Base-by-base conservation (phyloP, 2,113 vertebrate genomes). In the Hiodon tergisus region DNA sequence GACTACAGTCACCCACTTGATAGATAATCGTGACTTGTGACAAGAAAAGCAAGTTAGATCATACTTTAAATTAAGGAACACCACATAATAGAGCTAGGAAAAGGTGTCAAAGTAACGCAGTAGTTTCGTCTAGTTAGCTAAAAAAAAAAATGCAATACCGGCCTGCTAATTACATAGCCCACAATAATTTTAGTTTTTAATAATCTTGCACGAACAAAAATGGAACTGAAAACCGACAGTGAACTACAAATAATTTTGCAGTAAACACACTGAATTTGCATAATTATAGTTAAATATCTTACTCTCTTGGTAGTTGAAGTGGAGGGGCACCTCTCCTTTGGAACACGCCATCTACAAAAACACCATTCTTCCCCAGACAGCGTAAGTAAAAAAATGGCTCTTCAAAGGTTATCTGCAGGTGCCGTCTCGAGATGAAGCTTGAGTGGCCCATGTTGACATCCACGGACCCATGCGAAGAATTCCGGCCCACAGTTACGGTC, bases 401-500 rank as follows among this genome's bases (percentile, higher is more conserved):
- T 79, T 95, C 93, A 88, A 96, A 95, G 83, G 78, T 87, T 79
- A 98, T 90, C 90, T 98, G 95, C 87, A 98, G 88, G 93, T 98
- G 96, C 79, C 95, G 92, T 84, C 95, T 89, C n/a, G 96, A 98
- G 82, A 98, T 95, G 88, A 98, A 98, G 86, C 95, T 97, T 74
- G 95, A 98, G 88, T 94, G 95, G 71, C 96, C 96, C 96, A 98
- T 97, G 89, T 93, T 95, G 79, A 98, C 94, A 83, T 98, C 96
- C 92, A 98, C 96, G 16, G 94, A 93, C 78, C 96, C 96, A 83
- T 97, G 96, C 71, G 95, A 98, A 52, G 96, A 98, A 91, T 98
- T 96, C 87, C 96, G 94, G 78, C 96, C 96, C 86, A 98, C 93
- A 67, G 95, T 97, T 84, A 98, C 93, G 80, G 92, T 92, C 83